phyloP scores from a whole-genome alignment of 1,140 invertebrate species.

The Atta texana region DNA sequence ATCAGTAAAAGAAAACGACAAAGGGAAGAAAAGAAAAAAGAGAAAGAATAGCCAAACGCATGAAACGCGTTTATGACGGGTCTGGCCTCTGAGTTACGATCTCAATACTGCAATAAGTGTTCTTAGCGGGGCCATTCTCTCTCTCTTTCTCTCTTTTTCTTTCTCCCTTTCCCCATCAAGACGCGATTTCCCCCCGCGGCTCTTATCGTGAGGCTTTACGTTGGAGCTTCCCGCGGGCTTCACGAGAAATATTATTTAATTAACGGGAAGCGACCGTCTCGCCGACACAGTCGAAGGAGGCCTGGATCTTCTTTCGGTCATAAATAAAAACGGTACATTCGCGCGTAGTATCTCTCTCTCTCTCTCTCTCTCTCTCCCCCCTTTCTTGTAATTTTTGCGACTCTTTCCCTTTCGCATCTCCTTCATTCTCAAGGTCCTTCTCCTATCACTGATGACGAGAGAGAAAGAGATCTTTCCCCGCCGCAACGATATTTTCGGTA shows the following conservation, averaged over 20 bases:
- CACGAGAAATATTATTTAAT: slow-evolving; percentile 85
- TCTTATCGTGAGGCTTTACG: slow-evolving; percentile 78
- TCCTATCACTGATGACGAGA: neutral
- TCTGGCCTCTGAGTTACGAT: slow-evolving; percentile 83
- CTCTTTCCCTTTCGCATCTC: slow-evolving; percentile 28
- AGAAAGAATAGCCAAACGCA: slow-evolving; percentile 55
- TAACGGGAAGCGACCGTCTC: slow-evolving; percentile 78
- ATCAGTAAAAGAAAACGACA: slow-evolving; percentile 23
- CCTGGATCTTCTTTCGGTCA: slow-evolving; percentile 73
- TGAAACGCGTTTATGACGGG: slow-evolving; percentile 73
- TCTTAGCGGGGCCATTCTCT: slow-evolving; percentile 78
- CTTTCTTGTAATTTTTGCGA: slow-evolving; percentile 45
- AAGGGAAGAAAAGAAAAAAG: slow-evolving; percentile 42
- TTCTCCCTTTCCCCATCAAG: slow-evolving; percentile 37
- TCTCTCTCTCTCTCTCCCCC: neutral
- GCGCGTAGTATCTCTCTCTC: slow-evolving; percentile 18
- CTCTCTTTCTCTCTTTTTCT: neutral
- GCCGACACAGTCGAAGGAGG: slow-evolving; percentile 63
- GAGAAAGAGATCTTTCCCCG: slow-evolving; percentile 47
- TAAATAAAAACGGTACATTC: slow-evolving; percentile 82
- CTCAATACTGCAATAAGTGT: slow-evolving; percentile 85
- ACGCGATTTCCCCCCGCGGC: slow-evolving; percentile 63
- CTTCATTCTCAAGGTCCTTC: slow-evolving; percentile 20
- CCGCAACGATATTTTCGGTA: slow-evolving; percentile 72
- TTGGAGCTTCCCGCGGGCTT: slow-evolving; percentile 73